Evolutionary conservation across 1,140 invertebrate genomes (phyloP).

Genomic region (Littorina saxatilis): DNA sequence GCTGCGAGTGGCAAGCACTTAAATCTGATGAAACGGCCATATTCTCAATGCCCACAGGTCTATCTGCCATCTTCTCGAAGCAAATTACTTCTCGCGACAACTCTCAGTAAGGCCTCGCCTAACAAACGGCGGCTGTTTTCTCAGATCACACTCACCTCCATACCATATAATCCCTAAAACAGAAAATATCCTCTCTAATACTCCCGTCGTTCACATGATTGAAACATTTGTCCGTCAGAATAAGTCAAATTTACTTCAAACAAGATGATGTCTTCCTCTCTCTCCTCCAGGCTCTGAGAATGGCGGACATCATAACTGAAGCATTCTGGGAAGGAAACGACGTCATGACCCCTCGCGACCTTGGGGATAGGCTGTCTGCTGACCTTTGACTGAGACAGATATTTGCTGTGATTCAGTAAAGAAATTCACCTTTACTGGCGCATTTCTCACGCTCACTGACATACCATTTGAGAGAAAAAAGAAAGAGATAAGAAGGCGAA

Average conservation of each 20-base stretch:
- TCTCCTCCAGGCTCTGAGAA: slow-evolving; percentile 33
- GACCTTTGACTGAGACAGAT: slow-evolving; percentile 42
- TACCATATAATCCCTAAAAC: slow-evolving; percentile 31
- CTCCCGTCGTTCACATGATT: slow-evolving; percentile 38
- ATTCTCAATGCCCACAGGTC: slow-evolving; percentile 28
- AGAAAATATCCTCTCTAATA: slow-evolving; percentile 11
- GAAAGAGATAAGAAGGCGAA: too few species aligned
- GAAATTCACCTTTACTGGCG: too few species aligned
- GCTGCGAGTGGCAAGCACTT: slow-evolving; percentile 32
- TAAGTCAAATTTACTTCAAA: slow-evolving; percentile 30
- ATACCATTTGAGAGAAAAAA: too few species aligned
- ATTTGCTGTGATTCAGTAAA: background rate
- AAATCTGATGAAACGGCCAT: slow-evolving; percentile 34
- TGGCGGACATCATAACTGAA: slow-evolving; percentile 56
- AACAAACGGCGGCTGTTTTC: slow-evolving; percentile 39
- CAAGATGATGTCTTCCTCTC: slow-evolving; percentile 38
- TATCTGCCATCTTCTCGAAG: slow-evolving; percentile 39
- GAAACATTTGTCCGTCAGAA: slow-evolving; percentile 10
- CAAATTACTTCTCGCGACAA: slow-evolving; percentile 40
- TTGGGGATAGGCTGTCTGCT: slow-evolving; percentile 44
- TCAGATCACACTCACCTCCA: slow-evolving; percentile 39
- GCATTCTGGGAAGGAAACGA: slow-evolving; percentile 56
- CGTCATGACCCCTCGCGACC: slow-evolving; percentile 53
- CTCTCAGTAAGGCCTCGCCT: slow-evolving; percentile 25
- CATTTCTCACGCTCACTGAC: too few species aligned